Base-by-base conservation (phyloP, 2,113 vertebrate species). In the Apodemus sylvaticus region DNA sequence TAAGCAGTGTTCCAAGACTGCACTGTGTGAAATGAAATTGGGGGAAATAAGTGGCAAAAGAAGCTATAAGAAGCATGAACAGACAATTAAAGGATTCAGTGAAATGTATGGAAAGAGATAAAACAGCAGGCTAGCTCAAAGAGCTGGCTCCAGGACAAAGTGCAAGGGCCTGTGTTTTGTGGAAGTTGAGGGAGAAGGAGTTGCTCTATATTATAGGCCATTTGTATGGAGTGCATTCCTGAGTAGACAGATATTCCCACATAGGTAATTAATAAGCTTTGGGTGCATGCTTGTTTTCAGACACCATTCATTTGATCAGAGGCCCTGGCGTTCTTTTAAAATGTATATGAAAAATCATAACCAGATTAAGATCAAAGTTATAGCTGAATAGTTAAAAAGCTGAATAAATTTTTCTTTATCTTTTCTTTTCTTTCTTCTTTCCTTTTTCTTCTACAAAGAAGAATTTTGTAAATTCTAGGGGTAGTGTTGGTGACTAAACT, bases 81-180 rank as follows among this genome's bases (percentile, higher is more conserved):
- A 39, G n/a, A 36, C 17, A 53, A 26, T 9, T 8, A 5, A 7
- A 31, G 8, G 7, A 31, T 45, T 83, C 31, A 62, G 1, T 62
- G 24, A 62, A 42, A 29, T 8, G 3, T 20, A 16, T 8, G 22
- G 36, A 24, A 85, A 19, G 7, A 36, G 4, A 66, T 34, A 29
- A 22, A 48, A 86, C 4, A 34, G 60, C 16, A 45, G 26, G 26
- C 16, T 42, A 83, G 24, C 13, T 62, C 39, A 86, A 29, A 64
- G 24, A 83, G 16, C 10, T 1, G 39, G 45, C 55, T 31, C 24
- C 39, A 31, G 3, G 26, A 19, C 0, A 4, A 42, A 83, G 58
- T 17, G 16, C 31, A 5, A 17, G 0, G 3, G 17, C 2, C 12
- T 13, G 2, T 36, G 31, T 12, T 48, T 68, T 13, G 34, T 29